phyloP scores from a whole-genome alignment of 37 sponge, comb jelly and placozoan species.

The Ephydatia muelleri region DNA sequence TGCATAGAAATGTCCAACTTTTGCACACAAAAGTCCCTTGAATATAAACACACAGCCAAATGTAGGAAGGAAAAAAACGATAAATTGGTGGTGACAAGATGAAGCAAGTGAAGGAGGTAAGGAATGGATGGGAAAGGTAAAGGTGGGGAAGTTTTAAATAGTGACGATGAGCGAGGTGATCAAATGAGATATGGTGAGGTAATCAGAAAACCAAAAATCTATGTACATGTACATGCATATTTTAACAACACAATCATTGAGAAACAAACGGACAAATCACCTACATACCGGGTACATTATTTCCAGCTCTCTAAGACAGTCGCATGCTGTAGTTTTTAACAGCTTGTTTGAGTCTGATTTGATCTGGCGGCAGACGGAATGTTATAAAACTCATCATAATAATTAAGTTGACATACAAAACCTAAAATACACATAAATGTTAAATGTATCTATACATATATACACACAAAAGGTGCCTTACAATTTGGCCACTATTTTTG shows the following conservation, averaged over 20 bases:
- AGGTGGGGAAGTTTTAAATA: not conserved
- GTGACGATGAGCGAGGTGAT: too few relatives aligned
- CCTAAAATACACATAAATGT: not conserved
- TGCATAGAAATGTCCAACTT: slow-evolving; percentile 59
- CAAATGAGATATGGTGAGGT: too few relatives aligned
- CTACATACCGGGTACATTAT: slow-evolving; percentile 41
- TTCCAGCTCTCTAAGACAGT: slow-evolving; percentile 64
- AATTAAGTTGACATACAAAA: not conserved
- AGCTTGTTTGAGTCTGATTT: slow-evolving; percentile 40
- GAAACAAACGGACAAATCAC: not conserved
- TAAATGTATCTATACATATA: too few relatives aligned
- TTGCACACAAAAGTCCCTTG: slow-evolving; percentile 56
- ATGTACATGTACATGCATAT: too few relatives aligned
- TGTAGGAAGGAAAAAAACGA: not conserved
- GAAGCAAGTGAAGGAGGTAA: too few relatives aligned
- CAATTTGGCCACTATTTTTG: too few relatives aligned
- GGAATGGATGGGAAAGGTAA: not conserved
- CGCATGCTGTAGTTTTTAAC: slow-evolving; percentile 52
- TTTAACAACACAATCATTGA: too few relatives aligned
- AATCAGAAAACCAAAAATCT: not conserved
- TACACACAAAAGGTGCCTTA: too few relatives aligned
- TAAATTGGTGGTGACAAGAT: too few relatives aligned
- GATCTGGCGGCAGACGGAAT: slow-evolving; percentile 5
- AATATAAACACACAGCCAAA: not conserved
- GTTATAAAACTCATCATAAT: not conserved